Evolutionary conservation across 37 sponge, comb jelly and placozoan genomes (phyloP).

Genomic region (Lycopodina hypogea): DNA sequence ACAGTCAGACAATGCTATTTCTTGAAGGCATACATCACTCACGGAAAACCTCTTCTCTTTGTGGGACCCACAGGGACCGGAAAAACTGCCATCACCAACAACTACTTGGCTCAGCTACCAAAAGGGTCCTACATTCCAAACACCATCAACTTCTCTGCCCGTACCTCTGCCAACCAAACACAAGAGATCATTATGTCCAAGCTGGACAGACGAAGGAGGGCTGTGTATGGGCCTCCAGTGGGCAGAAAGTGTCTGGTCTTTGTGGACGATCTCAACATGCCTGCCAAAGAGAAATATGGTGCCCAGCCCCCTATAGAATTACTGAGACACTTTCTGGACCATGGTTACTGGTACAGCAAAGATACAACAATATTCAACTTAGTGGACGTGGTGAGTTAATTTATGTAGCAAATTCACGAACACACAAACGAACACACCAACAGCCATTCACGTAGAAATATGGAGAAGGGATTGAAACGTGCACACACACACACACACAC

Average conservation of each 20-base stretch:
- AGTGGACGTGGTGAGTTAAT: conserved; percentile 76
- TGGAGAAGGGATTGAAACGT: too few species aligned
- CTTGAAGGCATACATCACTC: conserved; percentile 62
- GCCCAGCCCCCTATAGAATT: conserved; percentile 99
- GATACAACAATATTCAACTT: conserved; percentile 89
- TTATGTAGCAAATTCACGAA: neutral
- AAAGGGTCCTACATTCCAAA: conserved; percentile 95
- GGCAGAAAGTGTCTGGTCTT: conserved; percentile 89
- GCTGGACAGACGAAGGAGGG: conserved; percentile 92
- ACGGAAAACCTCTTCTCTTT: conserved; percentile 84
- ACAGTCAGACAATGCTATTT: conserved; percentile 92
- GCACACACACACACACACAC: too few species aligned
- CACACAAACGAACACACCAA: neutral
- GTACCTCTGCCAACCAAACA: conserved; percentile 92
- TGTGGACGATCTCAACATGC: conserved; percentile 99
- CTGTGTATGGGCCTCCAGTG: conserved; percentile 93
- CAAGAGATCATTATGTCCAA: conserved; percentile 96
- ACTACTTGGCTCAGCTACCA: conserved; percentile 84
- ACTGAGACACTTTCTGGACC: conserved; percentile 93
- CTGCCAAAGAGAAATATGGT: conserved; percentile 96
- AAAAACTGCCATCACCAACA: conserved; percentile 97
- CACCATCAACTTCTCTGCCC: conserved; percentile 93
- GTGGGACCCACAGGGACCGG: conserved; percentile 99
- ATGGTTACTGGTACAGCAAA: conserved; percentile 96
- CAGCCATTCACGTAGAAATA: conserved; percentile 4